Evolutionary conservation across 2,888 invertebrate genomes (phyloP), one percentile per base, ranked within the genome.

Genomic region (Crossocerus cetratus): DNA sequence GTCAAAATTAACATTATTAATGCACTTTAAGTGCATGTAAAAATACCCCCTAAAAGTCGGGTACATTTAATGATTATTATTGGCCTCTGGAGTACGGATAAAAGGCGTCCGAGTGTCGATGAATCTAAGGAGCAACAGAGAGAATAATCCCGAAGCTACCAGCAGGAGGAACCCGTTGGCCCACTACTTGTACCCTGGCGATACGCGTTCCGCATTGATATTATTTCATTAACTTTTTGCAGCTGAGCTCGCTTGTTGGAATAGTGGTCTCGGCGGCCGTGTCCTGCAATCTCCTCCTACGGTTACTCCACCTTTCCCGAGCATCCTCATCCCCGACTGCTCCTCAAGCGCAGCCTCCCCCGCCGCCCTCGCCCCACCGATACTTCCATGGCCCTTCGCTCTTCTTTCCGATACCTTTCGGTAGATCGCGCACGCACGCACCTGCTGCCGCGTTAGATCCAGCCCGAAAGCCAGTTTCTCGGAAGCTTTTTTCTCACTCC

Each of bases 201-300:
- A 86, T 87, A 89, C 89, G 88, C 88, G 88, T 84, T 86, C 84
- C 86, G 89, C 89, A 89, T 89, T 86, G 86, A 88, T 89, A 89
- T 89, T 89, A 89, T 89, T 89, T 89, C 89, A 89, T 89, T 89
- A 89, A 86, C 87, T 86, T 88, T 88, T 89, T 89, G 83, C 84
- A 72, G 78, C 73, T 79, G 78, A 78, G 78, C 80, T 62, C 76
- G 78, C 78, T 83, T 81, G 84, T 84, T 82, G 81, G 80, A 82
- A 84, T 84, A 83, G 84, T 83, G 86, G 82, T 78, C 81, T 74
- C 74, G 80, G 77, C 76, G 79, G 69, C 74, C 67, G 77, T 76
- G 79, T 67, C 74, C 67, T 75, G 80, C 78, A 72, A 79, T 74
- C 82, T 76, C 76, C 81, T 81, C 81, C 76, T 81, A 76, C 76